phyloP scores from a whole-genome alignment of 2,113 vertebrate genomes.

The Hydrochoerus hydrochaeris region DNA sequence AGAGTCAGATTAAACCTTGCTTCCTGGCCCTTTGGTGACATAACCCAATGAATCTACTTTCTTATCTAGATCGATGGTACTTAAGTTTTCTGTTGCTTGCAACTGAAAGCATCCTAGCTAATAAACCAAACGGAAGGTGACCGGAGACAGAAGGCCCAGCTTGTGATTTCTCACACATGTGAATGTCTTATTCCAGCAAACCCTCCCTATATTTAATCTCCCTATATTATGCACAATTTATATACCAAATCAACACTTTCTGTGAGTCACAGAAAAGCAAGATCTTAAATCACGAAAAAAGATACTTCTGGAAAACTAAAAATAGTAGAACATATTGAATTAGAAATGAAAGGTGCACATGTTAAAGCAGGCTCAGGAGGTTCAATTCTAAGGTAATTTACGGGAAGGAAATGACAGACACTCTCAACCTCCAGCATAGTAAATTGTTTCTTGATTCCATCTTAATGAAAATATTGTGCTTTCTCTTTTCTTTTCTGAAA shows the following conservation, averaged over 20 bases:
- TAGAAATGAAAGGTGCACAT: conserved; percentile 68
- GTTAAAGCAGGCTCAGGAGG: conserved; percentile 68
- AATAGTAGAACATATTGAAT: conserved; percentile 46
- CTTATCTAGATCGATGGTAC: neutral
- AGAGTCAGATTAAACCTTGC: neutral
- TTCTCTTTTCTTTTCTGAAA: conserved; percentile 56
- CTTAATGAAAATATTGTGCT: conserved; percentile 69
- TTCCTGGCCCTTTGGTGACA: neutral
- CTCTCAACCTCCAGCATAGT: conserved; percentile 52
- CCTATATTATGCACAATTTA: conserved; percentile 46
- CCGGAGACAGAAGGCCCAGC: neutral
- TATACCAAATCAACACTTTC: conserved; percentile 45
- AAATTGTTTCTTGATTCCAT: conserved; percentile 74
- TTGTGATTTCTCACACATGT: neutral
- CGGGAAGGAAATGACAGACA: conserved; percentile 26
- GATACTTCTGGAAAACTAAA: conserved; percentile 62
- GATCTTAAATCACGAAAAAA: conserved; percentile 52
- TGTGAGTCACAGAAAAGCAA: conserved; percentile 39
- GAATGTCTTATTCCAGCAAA: neutral
- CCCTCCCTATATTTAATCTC: neutral
- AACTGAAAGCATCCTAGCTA: neutral
- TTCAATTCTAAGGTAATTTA: conserved; percentile 76
- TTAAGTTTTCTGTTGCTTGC: neutral
- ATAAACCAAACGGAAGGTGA: neutral
- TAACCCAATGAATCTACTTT: neutral